A percentile compares a stretch with the other conserved stretches of the same genome.
Conservation (phyloP, 2,113 vertebrate species). For the Bubalus kerabau region DNA sequence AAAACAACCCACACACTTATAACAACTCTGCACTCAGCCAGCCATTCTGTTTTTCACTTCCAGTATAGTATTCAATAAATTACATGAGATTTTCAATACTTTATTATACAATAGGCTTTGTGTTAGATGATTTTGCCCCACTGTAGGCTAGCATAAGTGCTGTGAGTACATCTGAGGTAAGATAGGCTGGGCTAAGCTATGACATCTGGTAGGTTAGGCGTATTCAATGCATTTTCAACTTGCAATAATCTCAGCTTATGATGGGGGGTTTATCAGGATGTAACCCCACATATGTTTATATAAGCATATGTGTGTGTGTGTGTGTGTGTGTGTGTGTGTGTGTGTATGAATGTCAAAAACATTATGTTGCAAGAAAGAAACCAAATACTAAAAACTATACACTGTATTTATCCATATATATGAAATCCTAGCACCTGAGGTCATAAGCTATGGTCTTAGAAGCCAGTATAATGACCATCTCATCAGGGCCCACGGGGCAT, state of each 20-base stretch:
- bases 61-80: neutral
- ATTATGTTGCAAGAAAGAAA: neutral
- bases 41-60: neutral
- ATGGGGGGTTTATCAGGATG: neutral
- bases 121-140: neutral
- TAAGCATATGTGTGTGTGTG: neutral
- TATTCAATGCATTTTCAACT: neutral
- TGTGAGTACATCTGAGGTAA: neutral
- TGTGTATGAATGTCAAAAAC: neutral
- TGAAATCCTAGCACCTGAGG: neutral
- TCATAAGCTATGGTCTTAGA: neutral
- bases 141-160: neutral
- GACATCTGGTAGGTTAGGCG: neutral
- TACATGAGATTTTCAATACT: neutral
- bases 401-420: neutral
- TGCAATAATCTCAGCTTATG: neutral
- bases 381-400: neutral
- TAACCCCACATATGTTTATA: neutral
- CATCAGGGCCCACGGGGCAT: neutral
- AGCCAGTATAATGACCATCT: neutral
- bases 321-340: accelerated
- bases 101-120: neutral
- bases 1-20: neutral
- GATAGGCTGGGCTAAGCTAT: neutral
- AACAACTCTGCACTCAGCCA: neutral